Conservation (phyloP, 2,888 invertebrate species). For the Mellilla xanthometata region DNA sequence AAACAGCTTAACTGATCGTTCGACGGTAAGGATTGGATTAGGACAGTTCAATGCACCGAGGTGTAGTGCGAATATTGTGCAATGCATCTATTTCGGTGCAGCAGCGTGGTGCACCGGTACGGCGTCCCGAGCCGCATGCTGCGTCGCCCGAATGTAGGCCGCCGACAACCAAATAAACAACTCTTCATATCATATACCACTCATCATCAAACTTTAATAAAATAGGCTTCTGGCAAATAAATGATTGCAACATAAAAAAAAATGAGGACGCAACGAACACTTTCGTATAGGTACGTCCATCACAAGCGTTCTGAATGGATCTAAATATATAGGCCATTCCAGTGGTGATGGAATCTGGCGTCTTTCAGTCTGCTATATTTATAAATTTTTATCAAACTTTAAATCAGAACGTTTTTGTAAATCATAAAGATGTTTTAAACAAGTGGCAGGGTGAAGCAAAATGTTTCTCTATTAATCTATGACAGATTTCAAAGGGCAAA, state of each 20-base stretch:
- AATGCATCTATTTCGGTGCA: slow-evolving; percentile 73
- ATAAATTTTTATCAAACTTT: slow-evolving; percentile 3
- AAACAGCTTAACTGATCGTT: slow-evolving; percentile 69
- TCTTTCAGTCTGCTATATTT: slow-evolving; percentile 28
- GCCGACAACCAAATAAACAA: slow-evolving; percentile 53
- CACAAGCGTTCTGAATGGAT: slow-evolving; percentile 26
- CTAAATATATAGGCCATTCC: slow-evolving; percentile 26
- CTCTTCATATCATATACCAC: slow-evolving; percentile 11
- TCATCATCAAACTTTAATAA: slow-evolving; percentile 1
- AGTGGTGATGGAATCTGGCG: slow-evolving; percentile 25
- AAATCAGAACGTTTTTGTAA: slow-evolving; percentile 21
- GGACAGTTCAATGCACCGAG: slow-evolving; percentile 78
- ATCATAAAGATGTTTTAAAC: slow-evolving; percentile 8
- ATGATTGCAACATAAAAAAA: slow-evolving; percentile 13
- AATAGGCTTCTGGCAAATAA: slow-evolving; percentile 6
- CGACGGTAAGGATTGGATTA: slow-evolving; percentile 63
- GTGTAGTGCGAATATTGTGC: slow-evolving; percentile 79
- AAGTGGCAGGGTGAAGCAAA: slow-evolving; percentile 5
- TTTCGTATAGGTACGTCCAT: slow-evolving; percentile 20
- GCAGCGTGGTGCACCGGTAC: slow-evolving; percentile 57
- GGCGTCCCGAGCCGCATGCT: slow-evolving; percentile 43
- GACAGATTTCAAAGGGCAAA: slow-evolving; percentile 18
- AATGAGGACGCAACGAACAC: slow-evolving; percentile 9
- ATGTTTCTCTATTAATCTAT: slow-evolving; percentile 7
- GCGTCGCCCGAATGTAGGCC: slow-evolving; percentile 55